phyloP scores from a whole-genome alignment of 2,113 vertebrate genomes.

The Electrona antarctica region DNA sequence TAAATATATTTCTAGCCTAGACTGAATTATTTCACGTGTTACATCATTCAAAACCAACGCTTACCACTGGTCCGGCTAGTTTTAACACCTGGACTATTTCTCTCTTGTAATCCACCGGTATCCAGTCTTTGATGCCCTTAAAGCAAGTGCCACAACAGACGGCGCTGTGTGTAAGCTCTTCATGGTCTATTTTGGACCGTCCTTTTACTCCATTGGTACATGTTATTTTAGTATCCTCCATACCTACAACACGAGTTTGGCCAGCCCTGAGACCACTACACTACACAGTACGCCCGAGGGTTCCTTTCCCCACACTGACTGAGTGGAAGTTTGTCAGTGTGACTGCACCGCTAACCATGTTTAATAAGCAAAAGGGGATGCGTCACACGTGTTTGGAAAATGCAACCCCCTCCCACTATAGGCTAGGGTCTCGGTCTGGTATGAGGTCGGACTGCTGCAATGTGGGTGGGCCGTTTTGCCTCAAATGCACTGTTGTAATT shows the following conservation, averaged over 20 bases:
- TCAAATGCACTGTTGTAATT: no score
- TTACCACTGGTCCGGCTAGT: constrained; percentile 78
- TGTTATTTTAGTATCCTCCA: not conserved
- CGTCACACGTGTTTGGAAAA: no score
- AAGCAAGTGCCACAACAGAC: constrained; percentile 8
- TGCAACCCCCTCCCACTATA: no score
- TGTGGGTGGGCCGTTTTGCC: no score
- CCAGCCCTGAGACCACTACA: not conserved
- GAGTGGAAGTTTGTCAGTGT: no score
- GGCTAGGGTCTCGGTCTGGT: no score
- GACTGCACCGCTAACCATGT: no score
- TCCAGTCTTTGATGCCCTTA: constrained; percentile 5
- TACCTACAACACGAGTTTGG: not conserved
- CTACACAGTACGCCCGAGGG: not conserved
- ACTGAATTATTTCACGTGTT: no score
- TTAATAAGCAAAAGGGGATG: no score
- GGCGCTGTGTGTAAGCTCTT: not conserved
- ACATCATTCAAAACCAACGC: not conserved
- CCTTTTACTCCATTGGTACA: not conserved
- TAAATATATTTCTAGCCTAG: not conserved
- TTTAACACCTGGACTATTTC: constrained; percentile 67
- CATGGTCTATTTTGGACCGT: not conserved
- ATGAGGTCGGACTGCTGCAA: no score
- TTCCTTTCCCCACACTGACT: no score
- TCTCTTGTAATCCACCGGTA: constrained; percentile 52